phyloP scores from a whole-genome alignment of 2,797 vertebrate genomes.

The Adrianichthys oophorus region DNA sequence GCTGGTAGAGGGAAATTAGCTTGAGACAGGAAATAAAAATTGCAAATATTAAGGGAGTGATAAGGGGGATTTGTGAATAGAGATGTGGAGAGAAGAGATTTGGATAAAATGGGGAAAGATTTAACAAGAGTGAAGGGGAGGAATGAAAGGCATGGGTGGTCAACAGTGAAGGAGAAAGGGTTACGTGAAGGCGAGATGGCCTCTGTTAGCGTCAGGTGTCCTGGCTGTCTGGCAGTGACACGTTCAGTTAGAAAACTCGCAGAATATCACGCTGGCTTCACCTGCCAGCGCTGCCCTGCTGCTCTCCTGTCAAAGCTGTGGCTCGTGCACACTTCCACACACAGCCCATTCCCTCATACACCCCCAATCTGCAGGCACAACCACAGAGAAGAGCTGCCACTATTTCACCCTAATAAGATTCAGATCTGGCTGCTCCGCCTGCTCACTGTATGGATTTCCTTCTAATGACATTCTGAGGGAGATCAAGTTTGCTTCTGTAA shows the following conservation, averaged over 20 bases:
- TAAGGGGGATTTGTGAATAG: conserved; percentile 29
- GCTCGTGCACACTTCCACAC: conserved; percentile 27
- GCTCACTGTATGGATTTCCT: conserved; percentile 64
- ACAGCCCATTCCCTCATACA: conserved; percentile 24
- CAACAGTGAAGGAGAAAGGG: conserved; percentile 18
- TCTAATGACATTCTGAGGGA: conserved; percentile 69
- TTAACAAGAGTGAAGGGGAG: conserved; percentile 13
- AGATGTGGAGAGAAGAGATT: conserved; percentile 12
- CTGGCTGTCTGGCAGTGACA: conserved; percentile 52
- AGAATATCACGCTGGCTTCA: conserved; percentile 62
- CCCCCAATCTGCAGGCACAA: conserved; percentile 30
- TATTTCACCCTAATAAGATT: conserved; percentile 70
- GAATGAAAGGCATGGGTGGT: conserved; percentile 13
- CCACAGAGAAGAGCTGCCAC: conserved; percentile 49
- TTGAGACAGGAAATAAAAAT: conserved; percentile 26
- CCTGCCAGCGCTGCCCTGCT: conserved; percentile 61
- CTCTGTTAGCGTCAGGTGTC: conserved; percentile 47
- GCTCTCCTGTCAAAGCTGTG: conserved; percentile 63
- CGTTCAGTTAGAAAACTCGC: conserved; percentile 57
- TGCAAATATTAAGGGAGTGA: conserved; percentile 23
- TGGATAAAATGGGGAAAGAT: conserved; percentile 4
- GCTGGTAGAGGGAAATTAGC: conserved; percentile 1
- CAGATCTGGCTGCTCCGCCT: conserved; percentile 51
- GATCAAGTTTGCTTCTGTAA: conserved; percentile 73
- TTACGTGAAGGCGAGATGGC: conserved; percentile 39